These are phyloP conservation scores for Eurosta solidaginis DNA, from an alignment of 1,140 invertebrate species.

Conservation along the genomic window DNA sequence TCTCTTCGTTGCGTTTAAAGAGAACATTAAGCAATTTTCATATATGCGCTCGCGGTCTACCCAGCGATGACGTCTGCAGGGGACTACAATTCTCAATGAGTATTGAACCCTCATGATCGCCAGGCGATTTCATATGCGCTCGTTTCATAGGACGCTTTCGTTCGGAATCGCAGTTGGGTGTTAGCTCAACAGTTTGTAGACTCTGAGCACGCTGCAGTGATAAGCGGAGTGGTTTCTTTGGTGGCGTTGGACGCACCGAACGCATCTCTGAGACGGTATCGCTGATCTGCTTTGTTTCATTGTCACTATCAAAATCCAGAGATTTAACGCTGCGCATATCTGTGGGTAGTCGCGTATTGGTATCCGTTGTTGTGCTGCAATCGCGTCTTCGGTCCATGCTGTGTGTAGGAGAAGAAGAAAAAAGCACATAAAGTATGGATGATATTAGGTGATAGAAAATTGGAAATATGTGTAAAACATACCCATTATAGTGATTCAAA, in stretches of 20 bases:
- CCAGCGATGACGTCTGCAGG: slow-evolving; percentile 53
- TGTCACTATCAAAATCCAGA: slow-evolving; percentile 67
- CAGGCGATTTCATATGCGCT: slow-evolving; percentile 43
- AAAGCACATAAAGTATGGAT: not conserved
- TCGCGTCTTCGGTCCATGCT: slow-evolving; percentile 50
- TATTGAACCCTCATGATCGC: slow-evolving; percentile 30
- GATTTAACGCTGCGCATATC: slow-evolving; percentile 69
- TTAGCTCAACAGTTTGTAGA: slow-evolving; percentile 72
- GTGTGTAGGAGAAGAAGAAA: not conserved
- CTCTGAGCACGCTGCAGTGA: slow-evolving; percentile 80
- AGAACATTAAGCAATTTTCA: slow-evolving; percentile 40
- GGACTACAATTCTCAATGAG: slow-evolving; percentile 51
- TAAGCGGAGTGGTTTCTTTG: slow-evolving; percentile 80
- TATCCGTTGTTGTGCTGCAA: slow-evolving; percentile 41
- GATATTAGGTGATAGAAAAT: not conserved
- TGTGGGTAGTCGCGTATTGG: slow-evolving; percentile 50
- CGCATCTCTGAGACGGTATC: slow-evolving; percentile 66
- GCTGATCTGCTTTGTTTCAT: slow-evolving; percentile 49
- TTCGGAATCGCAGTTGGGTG: slow-evolving; percentile 36
- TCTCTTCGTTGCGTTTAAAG: slow-evolving; percentile 36
- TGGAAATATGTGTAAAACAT: slow-evolving; percentile 1
- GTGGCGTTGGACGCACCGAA: slow-evolving; percentile 71
- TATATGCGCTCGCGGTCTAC: slow-evolving; percentile 50
- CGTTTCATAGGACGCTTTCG: slow-evolving; percentile 57
- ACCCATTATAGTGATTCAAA: slow-evolving; percentile 55